A percentile compares a stretch with the other conserved stretches of the same genome.
These are phyloP conservation scores for Patiria miniata DNA, from an alignment of 35 echinoderm and acorn worm species.

Conservation along the genomic window DNA sequence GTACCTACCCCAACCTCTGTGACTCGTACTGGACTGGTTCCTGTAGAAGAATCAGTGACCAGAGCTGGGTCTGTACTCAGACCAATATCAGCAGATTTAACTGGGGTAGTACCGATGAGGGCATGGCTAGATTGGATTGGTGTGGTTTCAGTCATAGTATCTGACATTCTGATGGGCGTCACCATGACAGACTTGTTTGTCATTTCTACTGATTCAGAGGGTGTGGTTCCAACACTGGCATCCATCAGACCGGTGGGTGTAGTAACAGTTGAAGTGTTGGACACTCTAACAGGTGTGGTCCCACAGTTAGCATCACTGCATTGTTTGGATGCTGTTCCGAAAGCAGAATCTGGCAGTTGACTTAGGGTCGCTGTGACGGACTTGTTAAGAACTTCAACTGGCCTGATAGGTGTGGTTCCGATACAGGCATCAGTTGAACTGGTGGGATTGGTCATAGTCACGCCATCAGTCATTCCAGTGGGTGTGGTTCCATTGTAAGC, in stretches of 20 bases:
- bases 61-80: constrained; percentile 33
- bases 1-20: constrained; percentile 25
- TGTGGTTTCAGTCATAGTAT: neutral
- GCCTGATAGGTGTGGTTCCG: neutral
- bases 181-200: neutral
- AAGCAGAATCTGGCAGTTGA: constrained; percentile 12
- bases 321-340: constrained; percentile 18
- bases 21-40: constrained; percentile 42
- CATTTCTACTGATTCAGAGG: constrained; percentile 14
- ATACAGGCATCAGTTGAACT: constrained; percentile 5
- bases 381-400: constrained; percentile 16
- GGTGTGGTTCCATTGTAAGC: constrained; percentile 17
- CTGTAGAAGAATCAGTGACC: constrained; percentile 24
- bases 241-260: neutral
- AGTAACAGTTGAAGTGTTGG: neutral
- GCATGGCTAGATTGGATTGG: neutral
- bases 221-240: neutral
- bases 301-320: constrained; percentile 9
- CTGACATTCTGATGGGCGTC: neutral
- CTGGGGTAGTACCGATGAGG: constrained; percentile 7
- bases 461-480: no score
- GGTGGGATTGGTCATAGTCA: neutral
- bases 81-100: constrained; percentile 18
- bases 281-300: neutral
- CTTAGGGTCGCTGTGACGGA: neutral